Base-by-base conservation (phyloP, 2,888 invertebrate species). In the Meloe dianella region DNA sequence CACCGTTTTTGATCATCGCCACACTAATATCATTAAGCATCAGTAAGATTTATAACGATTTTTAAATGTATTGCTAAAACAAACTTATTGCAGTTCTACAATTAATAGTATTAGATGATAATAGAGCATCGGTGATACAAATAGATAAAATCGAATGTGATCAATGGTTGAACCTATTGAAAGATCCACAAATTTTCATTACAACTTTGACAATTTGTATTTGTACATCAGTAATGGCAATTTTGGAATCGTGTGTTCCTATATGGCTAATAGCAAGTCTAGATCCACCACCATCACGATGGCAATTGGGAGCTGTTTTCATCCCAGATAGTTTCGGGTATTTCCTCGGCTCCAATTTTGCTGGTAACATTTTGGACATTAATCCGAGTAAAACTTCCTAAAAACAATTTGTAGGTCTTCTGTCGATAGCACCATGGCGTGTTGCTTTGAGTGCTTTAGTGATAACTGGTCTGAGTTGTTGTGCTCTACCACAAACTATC, bases 321-420 rank as follows among this genome's bases (percentile, higher is more conserved):
- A 90, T 95, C 69, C 94, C 95, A 0, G 95, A 95, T 81, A 94
- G 94, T 74, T 78, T 94, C 35, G 94, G 94, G 0, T 95, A 94
- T 79, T 87, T 94, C 69, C 82, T 94, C 51, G 94, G 94, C 29
- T 93, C 94, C 0, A 93, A 93, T 82, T 90, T 90, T 75, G 91
- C 93, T 77, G 93, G 93, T 82, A 74, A 63, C 14, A n/a, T n/a
- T n/a, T n/a, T n/a, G n/a, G n/a, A n/a, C n/a, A n/a, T n/a, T n/a
- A n/a, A n/a, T n/a, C n/a, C n/a, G n/a, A n/a, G n/a, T n/a, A n/a
- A n/a, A n/a, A n/a, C n/a, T n/a, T n/a, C n/a, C n/a, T n/a, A n/a
- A n/a, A n/a, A n/a, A n/a, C n/a, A 38, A 8, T 17, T 29, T 76
- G 59, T 63, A 83, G 83, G 82, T 51, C 72, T 83, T 12, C 70